Evolutionary conservation across 2,797 vertebrate genomes (phyloP).

Genomic region (Leontopithecus rosalia): DNA sequence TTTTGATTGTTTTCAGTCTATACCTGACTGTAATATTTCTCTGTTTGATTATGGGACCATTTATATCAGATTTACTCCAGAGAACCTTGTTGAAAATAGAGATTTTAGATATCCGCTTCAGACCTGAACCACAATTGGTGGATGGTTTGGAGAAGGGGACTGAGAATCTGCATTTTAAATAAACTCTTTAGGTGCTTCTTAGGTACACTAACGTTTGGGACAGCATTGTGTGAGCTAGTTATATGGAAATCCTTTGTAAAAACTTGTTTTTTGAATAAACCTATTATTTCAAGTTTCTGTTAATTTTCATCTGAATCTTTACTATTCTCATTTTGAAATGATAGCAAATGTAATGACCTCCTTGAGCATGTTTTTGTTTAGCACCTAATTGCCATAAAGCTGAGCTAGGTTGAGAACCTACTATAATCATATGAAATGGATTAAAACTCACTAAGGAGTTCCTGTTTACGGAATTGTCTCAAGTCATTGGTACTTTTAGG

Average conservation of each 20-base stretch:
- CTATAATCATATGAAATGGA: background rate
- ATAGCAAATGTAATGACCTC: background rate
- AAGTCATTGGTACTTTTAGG: background rate
- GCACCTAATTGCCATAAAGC: background rate
- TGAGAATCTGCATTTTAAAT: background rate
- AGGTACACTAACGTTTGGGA: background rate
- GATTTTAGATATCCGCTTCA: background rate
- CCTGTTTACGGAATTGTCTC: background rate
- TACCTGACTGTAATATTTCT: background rate
- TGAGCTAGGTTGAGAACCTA: background rate
- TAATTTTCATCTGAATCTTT: constrained; percentile 2
- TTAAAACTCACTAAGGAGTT: background rate
- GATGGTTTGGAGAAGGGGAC: background rate
- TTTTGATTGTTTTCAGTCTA: background rate
- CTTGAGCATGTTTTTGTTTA: background rate
- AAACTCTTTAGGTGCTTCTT: background rate
- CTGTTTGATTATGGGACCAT: background rate
- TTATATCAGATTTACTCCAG: background rate
- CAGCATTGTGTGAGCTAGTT: background rate
- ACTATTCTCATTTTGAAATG: constrained; percentile 21
- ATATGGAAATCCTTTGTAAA: background rate
- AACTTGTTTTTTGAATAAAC: background rate
- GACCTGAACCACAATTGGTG: background rate
- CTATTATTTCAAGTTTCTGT: constrained; percentile 11
- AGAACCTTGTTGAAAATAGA: background rate